Percentiles rank a stretch among this genome's conserved stretches.
Evolutionary conservation across 2,113 vertebrate species (phyloP).

Genomic region (Lophius piscatorius): DNA sequence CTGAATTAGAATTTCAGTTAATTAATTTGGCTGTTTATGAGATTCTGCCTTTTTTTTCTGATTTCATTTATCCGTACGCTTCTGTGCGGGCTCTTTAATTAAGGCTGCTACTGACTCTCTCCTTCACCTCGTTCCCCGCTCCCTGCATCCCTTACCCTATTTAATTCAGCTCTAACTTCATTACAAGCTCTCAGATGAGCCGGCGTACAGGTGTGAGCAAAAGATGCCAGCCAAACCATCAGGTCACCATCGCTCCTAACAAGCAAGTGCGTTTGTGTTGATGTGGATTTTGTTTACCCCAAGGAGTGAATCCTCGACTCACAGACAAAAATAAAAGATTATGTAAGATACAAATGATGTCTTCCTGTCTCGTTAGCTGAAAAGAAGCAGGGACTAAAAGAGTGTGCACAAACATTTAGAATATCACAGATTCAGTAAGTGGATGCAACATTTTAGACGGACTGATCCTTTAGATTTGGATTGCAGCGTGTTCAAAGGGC

Average conservation of each 20-base stretch:
- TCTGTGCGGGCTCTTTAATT: slow-evolving; percentile 29
- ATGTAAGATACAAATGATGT: no score
- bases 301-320: no score
- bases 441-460: no score
- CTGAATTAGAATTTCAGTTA: neutral
- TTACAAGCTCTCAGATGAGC: slow-evolving; percentile 25
- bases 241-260: neutral
- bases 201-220: slow-evolving; percentile 18
- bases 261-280: neutral
- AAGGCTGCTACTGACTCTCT: slow-evolving; percentile 34
- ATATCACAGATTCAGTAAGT: no score
- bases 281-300: no score
- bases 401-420: no score
- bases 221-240: slow-evolving; percentile 15
- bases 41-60: neutral
- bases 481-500: slow-evolving; percentile 68
- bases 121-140: neutral
- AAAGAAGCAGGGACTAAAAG: no score
- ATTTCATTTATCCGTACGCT: slow-evolving; percentile 15
- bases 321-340: no score
- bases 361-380: no score
- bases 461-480: no score
- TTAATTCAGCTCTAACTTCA: slow-evolving; percentile 27
- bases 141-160: slow-evolving; percentile 28
- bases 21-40: slow-evolving; percentile 28